Evolutionary conservation across 2,888 invertebrate genomes (phyloP).

Genomic region (Tenthredo scrophulariae): DNA sequence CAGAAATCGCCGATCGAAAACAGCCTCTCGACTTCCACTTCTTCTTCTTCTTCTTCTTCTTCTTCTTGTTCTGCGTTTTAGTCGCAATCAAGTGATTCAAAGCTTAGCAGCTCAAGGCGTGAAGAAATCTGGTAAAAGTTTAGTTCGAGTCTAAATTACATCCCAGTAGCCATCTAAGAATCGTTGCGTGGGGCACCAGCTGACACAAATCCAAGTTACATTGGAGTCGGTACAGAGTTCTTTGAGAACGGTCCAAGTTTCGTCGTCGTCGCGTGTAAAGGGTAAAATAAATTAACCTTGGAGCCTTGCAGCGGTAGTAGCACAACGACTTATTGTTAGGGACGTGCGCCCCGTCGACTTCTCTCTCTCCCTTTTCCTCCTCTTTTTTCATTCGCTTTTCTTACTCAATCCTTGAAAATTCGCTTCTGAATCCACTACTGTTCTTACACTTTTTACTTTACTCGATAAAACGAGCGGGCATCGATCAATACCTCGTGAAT

Average conservation of each 20-base stretch:
- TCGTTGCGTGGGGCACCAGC: conserved; percentile 58
- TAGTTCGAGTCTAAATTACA: conserved; percentile 11
- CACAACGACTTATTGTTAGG: conserved; percentile 11
- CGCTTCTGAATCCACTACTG: not conserved
- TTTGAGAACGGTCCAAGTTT: conserved; percentile 52
- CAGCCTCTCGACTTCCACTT: not conserved
- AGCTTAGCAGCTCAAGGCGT: not conserved
- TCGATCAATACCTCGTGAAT: conserved; percentile 19
- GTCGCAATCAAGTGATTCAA: not conserved
- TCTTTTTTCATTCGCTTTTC: not conserved
- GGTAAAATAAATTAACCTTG: conserved; percentile 61
- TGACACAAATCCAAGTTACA: conserved; percentile 66
- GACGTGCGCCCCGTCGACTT: conserved; percentile 1
- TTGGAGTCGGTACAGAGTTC: conserved; percentile 55
- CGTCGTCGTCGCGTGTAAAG: conserved; percentile 56
- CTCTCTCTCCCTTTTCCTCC: not conserved
- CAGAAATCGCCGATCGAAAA: not conserved
- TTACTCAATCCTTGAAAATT: not conserved
- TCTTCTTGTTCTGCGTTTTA: not conserved
- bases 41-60: not conserved
- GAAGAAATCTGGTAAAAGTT: conserved; percentile 17
- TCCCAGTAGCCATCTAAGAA: conserved; percentile 44
- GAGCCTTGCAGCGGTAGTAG: not conserved
- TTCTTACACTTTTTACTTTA: not conserved
- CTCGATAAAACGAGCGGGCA: conserved; percentile 18